These are phyloP conservation scores for Pagetopsis macropterus DNA, from an alignment of 2,797 vertebrate genomes.

Conservation along the genomic window DNA sequence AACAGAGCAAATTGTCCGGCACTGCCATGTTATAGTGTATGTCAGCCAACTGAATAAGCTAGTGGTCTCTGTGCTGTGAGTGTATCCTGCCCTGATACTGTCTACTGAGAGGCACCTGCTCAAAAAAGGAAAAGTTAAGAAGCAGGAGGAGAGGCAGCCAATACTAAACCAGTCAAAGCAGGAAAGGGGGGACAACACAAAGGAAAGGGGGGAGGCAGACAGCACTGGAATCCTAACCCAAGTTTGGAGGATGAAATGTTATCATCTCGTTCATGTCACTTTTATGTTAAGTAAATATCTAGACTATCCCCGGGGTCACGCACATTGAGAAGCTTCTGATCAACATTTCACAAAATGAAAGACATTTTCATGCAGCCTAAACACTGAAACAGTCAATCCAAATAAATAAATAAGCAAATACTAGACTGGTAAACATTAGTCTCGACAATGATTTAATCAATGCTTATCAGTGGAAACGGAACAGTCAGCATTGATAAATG, in stretches of 20 bases:
- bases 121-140: conserved; percentile 77
- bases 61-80: conserved; percentile 49
- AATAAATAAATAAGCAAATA: conserved; percentile 30
- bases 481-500: conserved; percentile 26
- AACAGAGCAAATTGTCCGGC: conserved; percentile 22
- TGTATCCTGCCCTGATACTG: conserved; percentile 53
- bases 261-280: conserved; percentile 15
- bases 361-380: conserved; percentile 25
- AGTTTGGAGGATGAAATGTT: conserved; percentile 15
- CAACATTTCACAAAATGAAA: conserved; percentile 9
- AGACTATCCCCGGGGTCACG: neutral
- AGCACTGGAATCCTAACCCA: conserved; percentile 44
- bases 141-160: conserved; percentile 76
- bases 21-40: conserved; percentile 12
- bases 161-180: conserved; percentile 72
- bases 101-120: conserved; percentile 74
- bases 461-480: conserved; percentile 19
- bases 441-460: conserved; percentile 24
- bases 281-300: conserved; percentile 20
- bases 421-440: conserved; percentile 15
- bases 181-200: conserved; percentile 64
- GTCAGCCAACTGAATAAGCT: conserved; percentile 64
- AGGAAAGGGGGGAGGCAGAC: conserved; percentile 60
- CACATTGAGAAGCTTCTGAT: conserved; percentile 21
- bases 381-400: conserved; percentile 26